Evolutionary conservation across 2,888 invertebrate species (phyloP).

Genomic region (Tipula confusa): DNA sequence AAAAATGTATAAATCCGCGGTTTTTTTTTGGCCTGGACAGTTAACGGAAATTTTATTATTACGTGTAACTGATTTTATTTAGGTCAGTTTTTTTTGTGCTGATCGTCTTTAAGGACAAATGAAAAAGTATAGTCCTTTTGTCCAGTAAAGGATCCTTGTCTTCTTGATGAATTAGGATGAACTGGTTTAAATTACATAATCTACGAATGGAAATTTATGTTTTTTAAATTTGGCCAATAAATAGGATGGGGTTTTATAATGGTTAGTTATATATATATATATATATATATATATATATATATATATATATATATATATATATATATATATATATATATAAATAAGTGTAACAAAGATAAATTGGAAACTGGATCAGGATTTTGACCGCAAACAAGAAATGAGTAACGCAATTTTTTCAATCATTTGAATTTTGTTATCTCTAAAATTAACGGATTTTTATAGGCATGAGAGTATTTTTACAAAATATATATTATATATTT

Average conservation of each 20-base stretch:
- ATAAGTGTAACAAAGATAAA: background rate
- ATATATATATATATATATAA: too few relatives aligned
- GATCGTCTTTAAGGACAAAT: background rate
- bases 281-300: too few relatives aligned
- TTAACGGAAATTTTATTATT: background rate
- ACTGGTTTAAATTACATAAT: background rate
- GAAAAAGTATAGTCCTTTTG: background rate
- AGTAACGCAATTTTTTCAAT: background rate
- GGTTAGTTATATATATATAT: background rate
- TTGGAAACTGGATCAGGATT: background rate
- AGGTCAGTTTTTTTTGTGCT: background rate
- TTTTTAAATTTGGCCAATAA: constrained; percentile 12
- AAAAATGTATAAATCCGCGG: background rate
- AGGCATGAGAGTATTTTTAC: too few relatives aligned
- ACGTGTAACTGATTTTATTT: background rate
- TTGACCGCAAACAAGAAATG: background rate
- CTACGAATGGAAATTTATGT: background rate
- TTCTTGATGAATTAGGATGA: background rate
- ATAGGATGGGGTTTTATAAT: background rate
- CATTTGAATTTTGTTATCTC: background rate
- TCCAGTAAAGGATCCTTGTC: background rate
- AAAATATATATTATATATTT: too few relatives aligned
- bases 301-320: too few relatives aligned
- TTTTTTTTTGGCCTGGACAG: constrained; percentile 3
- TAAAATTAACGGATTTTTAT: background rate